A percentile compares a stretch with the other conserved stretches of the same genome.
These are phyloP conservation scores for Stichodactyla mertensii DNA, from an alignment of 64 coral and sea anemone genomes.

Conservation along the genomic window DNA sequence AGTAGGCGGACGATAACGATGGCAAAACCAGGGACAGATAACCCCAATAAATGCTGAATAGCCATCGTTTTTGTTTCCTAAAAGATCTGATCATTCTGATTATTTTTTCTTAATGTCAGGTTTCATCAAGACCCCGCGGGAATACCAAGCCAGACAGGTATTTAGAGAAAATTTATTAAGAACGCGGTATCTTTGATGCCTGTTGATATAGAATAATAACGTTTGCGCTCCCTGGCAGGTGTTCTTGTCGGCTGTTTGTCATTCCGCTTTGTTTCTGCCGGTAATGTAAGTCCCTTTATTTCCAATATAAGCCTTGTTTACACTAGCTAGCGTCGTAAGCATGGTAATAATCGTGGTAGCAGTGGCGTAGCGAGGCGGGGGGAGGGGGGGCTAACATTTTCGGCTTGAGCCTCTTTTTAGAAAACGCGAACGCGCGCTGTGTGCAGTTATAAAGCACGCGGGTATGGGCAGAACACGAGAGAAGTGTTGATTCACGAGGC, in stretches of 20 bases:
- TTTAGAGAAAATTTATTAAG: neutral
- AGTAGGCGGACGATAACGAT: neutral
- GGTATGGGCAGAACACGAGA: too few species aligned
- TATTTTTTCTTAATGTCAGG: neutral
- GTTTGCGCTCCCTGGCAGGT: neutral
- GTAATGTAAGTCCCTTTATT: too few species aligned
- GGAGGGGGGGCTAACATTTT: too few species aligned
- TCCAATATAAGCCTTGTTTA: too few species aligned
- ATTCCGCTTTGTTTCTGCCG: neutral
- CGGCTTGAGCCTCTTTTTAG: too few species aligned
- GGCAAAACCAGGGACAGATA: neutral
- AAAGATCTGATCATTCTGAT: neutral
- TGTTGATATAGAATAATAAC: neutral
- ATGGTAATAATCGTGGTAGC: too few species aligned
- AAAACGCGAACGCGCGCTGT: too few species aligned
- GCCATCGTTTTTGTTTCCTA: neutral
- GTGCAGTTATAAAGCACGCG: too few species aligned
- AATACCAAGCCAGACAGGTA: neutral
- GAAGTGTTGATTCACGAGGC: too few species aligned
- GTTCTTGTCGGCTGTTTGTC: neutral
- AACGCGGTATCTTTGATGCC: neutral
- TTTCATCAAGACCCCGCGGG: slow-evolving; percentile 10
- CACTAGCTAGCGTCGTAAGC: too few species aligned
- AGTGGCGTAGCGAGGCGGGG: too few species aligned
- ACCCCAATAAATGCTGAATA: neutral